Conservation (phyloP, 2,797 vertebrate species). For the Buphagus erythrorhynchus region DNA sequence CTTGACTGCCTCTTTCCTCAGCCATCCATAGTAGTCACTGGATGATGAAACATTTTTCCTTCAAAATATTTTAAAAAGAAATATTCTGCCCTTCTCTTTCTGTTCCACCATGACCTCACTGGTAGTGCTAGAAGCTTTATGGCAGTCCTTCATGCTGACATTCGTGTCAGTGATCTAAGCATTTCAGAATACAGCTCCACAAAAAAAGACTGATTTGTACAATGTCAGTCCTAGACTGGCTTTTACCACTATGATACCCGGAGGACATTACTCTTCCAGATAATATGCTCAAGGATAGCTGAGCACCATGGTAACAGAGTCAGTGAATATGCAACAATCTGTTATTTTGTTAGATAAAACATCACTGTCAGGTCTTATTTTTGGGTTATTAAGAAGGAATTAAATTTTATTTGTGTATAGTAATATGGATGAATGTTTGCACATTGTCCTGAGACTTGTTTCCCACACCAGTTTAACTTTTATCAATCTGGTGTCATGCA, state of each 20-base stretch:
- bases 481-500: not conserved
- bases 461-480: not conserved
- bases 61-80: not conserved
- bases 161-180: not conserved
- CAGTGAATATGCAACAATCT: conserved; percentile 5
- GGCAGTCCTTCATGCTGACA: not conserved
- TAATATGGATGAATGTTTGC: not conserved
- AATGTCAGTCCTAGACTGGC: not conserved
- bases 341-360: conserved; percentile 37
- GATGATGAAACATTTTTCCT: not conserved
- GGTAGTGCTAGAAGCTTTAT: not conserved
- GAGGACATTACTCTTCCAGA: not conserved
- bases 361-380: not conserved
- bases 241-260: not conserved
- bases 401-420: not conserved
- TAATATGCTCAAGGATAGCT: not conserved
- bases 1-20: not conserved
- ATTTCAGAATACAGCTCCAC: not conserved
- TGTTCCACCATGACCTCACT: not conserved
- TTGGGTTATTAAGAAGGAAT: not conserved
- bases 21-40: not conserved
- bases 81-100: not conserved
- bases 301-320: conserved; percentile 35
- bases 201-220: accelerated
- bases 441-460: not conserved